These are phyloP conservation scores for Parnassius glacialis DNA, from an alignment of 2,888 invertebrate genomes.

Conservation along the genomic window DNA sequence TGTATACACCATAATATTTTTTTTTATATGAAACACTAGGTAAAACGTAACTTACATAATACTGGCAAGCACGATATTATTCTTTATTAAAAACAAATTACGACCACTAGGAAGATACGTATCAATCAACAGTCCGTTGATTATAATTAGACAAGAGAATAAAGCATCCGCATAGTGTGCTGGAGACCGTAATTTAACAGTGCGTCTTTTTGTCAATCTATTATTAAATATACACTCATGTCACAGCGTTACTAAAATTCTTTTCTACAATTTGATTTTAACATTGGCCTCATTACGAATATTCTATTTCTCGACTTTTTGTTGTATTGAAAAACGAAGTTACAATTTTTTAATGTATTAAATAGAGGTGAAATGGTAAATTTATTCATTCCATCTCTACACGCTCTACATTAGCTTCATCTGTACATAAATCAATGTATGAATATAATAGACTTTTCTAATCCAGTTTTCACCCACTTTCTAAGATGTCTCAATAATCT, in stretches of 20 bases:
- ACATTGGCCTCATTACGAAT: conserved; percentile 6
- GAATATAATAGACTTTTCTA: no score
- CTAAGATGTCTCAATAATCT: no score
- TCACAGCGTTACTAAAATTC: background rate
- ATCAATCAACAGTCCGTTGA: conserved; percentile 58
- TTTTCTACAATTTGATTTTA: conserved; percentile 2
- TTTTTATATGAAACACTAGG: no score
- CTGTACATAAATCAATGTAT: no score
- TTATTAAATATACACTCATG: conserved; percentile 10
- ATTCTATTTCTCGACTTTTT: background rate
- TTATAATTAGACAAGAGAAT: conserved; percentile 52
- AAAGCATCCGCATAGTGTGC: conserved; percentile 33
- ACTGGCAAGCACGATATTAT: no score
- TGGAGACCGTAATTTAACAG: conserved; percentile 11
- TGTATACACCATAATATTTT: no score
- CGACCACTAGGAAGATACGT: conserved; percentile 30
- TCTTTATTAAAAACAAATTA: no score
- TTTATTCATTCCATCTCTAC: conserved; percentile 18
- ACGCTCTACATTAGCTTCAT: background rate
- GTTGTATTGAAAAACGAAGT: conserved; percentile 19
- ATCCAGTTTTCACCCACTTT: no score
- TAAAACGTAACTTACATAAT: no score
- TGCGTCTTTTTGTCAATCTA: conserved; percentile 21
- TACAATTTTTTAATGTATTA: conserved; percentile 1
- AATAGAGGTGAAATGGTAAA: conserved; percentile 15